phyloP scores from a whole-genome alignment of 2,888 invertebrate genomes.

The Steinernema scapterisci region DNA sequence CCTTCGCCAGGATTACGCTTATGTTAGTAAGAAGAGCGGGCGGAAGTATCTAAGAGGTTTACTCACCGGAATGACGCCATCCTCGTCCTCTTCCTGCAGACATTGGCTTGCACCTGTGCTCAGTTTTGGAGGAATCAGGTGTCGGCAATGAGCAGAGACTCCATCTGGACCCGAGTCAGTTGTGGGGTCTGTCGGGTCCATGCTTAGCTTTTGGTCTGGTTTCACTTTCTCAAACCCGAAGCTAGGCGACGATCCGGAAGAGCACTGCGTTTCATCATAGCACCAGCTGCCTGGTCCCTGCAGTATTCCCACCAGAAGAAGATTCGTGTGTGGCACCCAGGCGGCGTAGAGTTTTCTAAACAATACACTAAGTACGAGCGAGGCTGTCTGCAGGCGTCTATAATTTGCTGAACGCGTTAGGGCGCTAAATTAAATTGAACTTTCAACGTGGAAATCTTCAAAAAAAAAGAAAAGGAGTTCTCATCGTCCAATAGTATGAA shows the following conservation, averaged over 20 bases:
- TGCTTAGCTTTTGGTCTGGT: constrained; percentile 14
- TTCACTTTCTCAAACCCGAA: constrained; percentile 50
- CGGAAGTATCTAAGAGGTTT: too few species aligned
- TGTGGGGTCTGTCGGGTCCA: background rate
- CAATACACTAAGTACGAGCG: background rate
- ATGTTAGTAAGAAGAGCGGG: too few species aligned
- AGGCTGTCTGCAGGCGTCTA: background rate
- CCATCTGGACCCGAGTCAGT: constrained; percentile 2
- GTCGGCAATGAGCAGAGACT: constrained; percentile 38
- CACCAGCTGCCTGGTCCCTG: constrained; percentile 48
- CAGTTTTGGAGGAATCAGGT: constrained; percentile 14
- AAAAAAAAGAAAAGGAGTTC: background rate
- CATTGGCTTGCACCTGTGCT: constrained; percentile 1
- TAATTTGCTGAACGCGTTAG: background rate
- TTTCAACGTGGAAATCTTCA: too few species aligned
- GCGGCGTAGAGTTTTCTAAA: constrained; percentile 63
- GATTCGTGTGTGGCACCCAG: constrained; percentile 62
- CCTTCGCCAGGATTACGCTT: background rate
- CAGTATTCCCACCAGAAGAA: constrained; percentile 63
- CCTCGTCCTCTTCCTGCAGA: background rate
- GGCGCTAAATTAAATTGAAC: constrained; percentile 10
- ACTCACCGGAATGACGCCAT: too few species aligned
- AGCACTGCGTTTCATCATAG: constrained; percentile 60
- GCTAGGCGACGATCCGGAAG: too few species aligned
- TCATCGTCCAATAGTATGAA: background rate